Base-by-base conservation (phyloP, 2,797 vertebrate species). In the Pelochelys cantorii region DNA sequence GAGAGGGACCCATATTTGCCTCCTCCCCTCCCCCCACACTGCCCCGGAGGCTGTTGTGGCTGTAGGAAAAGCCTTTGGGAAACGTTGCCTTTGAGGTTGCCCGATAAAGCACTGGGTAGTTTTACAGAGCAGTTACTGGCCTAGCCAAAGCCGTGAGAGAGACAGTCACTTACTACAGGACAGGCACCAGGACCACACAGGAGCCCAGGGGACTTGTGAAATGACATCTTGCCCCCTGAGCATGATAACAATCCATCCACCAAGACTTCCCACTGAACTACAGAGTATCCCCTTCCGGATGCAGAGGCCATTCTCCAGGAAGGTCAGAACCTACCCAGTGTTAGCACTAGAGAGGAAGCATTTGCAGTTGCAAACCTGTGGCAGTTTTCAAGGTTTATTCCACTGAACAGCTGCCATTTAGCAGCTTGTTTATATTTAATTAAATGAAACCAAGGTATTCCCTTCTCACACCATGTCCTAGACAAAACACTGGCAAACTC, bases 71-170 rank as follows among this genome's bases (percentile, higher is more conserved):
- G 59, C 11, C 59, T 60, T 60, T 60, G 27, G 27, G 59, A 34
- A 34, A 20, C 9, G 5, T 3, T 20, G 14, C 7, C 56, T 56
- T 20, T 4, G 20, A 56, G 56, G 75, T 6, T 86, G 82, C 10
- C 37, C 11, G 77, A 22, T 13, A 53, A 56, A n/a, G 82, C 42
- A 86, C 90, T 74, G 75, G 54, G 55, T n/a, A 57, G 34, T 13
- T 34, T 60, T 59, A 62, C 48, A 31, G 78, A 62, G 31, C 68
- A 81, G n/a, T 71, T 68, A 78, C 42, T 37, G 82, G n/a, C 3
- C 84, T 68, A 56, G 37, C 54, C 0, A 0, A 29, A 86, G 34
- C 71, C 23, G 29, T 7, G 0, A 2, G 1, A 53, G 68, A 22
- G 42, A 27, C 20, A 56, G 65, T 10, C 52, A 90, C 42, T 48